Conservation (phyloP, 2,113 vertebrate genomes). For the Electrona antarctica region DNA sequence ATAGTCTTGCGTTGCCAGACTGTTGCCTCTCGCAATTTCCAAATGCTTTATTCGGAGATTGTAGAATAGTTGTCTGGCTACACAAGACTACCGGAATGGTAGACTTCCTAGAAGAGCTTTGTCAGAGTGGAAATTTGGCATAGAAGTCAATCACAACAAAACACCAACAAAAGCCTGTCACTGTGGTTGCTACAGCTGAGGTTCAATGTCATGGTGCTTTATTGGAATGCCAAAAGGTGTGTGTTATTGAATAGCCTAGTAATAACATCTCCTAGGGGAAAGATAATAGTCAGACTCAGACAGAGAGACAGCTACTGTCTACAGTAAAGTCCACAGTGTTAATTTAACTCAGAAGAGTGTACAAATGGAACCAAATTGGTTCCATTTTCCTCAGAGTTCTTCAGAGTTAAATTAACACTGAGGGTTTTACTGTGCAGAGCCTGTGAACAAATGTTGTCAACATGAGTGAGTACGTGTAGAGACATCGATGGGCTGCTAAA, state of each 20-base stretch:
- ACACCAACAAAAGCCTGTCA: constrained; percentile 23
- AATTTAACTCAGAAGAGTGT: too few relatives aligned
- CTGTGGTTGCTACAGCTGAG: constrained; percentile 17
- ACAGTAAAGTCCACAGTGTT: neutral
- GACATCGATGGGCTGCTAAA: neutral
- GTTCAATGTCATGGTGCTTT: constrained; percentile 17
- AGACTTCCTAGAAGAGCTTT: constrained; percentile 49
- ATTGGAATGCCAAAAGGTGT: too few relatives aligned
- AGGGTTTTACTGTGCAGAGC: constrained; percentile 10
- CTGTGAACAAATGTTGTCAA: constrained; percentile 25
- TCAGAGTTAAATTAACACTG: constrained; percentile 17
- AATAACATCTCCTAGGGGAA: too few relatives aligned
- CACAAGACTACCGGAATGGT: constrained; percentile 13
- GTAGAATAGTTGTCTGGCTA: neutral
- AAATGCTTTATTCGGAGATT: too few relatives aligned
- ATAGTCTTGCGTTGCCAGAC: neutral
- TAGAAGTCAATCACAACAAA: constrained; percentile 10
- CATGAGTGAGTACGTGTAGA: neutral
- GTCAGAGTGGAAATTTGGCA: constrained; percentile 47
- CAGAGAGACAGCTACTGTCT: too few relatives aligned
- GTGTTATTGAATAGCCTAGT: too few relatives aligned
- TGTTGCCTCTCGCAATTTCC: too few relatives aligned
- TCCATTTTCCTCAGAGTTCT: too few relatives aligned
- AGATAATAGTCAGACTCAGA: too few relatives aligned
- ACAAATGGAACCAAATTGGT: neutral